Evolutionary conservation across 2,888 invertebrate species (phyloP), one percentile per base, ranked within the genome.

Genomic region (Strigamia crassipes): DNA sequence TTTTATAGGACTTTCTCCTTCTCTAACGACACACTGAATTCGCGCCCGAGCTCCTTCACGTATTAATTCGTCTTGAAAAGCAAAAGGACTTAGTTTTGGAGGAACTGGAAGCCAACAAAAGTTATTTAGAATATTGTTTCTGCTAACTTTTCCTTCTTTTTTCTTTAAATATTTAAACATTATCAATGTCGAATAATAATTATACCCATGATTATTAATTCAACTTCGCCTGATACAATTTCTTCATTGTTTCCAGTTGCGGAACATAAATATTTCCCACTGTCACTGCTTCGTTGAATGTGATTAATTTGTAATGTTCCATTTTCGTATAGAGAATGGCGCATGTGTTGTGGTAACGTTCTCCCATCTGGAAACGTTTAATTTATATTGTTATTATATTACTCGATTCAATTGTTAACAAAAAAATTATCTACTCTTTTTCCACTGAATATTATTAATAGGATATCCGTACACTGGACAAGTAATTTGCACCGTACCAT

Each of bases 191-290:
- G 86, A 88, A 27, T 88, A 88, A 34, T 88, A 86, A 13, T 92
- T 96, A 94, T 91, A 97, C 97, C 97, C 94, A 97, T 96, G 82
- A 97, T 96, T 92, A 95, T 94, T 83, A 97, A 94, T 91, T 96
- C 96, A 83, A 97, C 91, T 38, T 93, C 93, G 86, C 95, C 94
- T 84, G 94, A 91, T 61, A 95, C 95, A 85, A 93, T 94, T 89
- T 95, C 96, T 83, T 95, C 96, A 87, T 96, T 95, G 15, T 93
- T 92, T 89, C 96, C 96, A 87, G 94, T 94, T 34, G 96, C 97
- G 38, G 96, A 95, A 88, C 97, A 97, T 0, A 95, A 95, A 89
- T 97, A 97, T 0, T 94, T 94, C 10, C 97, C 97, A 87, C 96
- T 96, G 88, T 97, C 97, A 83, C 95, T 94, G 86, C 92, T 91